Conservation (phyloP, 2,797 vertebrate genomes). For the Muraenolepis orangiensis region DNA sequence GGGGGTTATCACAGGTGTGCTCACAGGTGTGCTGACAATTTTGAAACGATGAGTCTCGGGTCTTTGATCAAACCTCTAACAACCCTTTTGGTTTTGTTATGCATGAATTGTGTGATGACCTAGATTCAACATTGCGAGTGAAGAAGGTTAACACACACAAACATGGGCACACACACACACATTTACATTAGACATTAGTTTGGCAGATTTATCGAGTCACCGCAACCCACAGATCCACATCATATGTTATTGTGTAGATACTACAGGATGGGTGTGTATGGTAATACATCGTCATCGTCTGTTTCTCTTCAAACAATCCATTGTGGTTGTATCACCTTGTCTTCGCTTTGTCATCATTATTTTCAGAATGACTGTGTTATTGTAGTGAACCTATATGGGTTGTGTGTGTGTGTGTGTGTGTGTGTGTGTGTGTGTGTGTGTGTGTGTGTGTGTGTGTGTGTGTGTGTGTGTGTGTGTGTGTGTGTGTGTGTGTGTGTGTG, state of each 20-base stretch:
- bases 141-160: constrained; percentile 55
- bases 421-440: not conserved
- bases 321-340: not conserved
- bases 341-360: not conserved
- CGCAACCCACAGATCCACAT: constrained; percentile 28
- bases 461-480: not conserved
- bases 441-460: not conserved
- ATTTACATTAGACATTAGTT: constrained; percentile 52
- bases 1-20: not conserved
- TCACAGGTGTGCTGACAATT: too few relatives aligned
- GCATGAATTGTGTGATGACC: constrained; percentile 55
- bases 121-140: constrained; percentile 41
- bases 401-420: too few relatives aligned
- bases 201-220: constrained; percentile 53
- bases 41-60: constrained; percentile 3
- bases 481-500: not conserved
- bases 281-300: not conserved
- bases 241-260: not conserved
- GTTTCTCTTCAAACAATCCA: not conserved
- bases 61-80: constrained; percentile 9
- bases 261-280: not conserved
- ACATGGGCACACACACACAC: not conserved
- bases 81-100: constrained; percentile 22
- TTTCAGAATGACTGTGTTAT: not conserved
- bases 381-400: not conserved